These are phyloP conservation scores for Murina feae DNA, from an alignment of 2,113 vertebrate species.

Conservation along the genomic window DNA sequence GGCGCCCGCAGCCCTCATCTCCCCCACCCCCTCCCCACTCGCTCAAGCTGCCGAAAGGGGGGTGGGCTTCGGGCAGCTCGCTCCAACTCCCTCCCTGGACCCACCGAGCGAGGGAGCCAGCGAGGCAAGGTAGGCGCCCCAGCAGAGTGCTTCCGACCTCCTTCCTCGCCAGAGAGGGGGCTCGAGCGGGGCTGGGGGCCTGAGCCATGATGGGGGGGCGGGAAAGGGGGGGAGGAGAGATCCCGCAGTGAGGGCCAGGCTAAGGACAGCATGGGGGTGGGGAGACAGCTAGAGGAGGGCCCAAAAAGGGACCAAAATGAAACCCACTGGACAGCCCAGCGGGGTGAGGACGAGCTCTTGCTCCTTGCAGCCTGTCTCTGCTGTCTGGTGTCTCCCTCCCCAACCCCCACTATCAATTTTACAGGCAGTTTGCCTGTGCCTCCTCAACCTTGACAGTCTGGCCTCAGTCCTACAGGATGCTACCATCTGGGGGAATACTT, in stretches of 20 bases:
- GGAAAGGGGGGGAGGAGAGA: background rate
- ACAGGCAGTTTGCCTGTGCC: background rate
- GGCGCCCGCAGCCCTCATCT: slow-evolving; percentile 24
- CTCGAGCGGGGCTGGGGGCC: slow-evolving; percentile 1
- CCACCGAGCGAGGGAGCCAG: background rate
- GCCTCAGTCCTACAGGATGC: background rate
- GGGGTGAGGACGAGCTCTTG: background rate
- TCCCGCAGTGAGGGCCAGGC: slow-evolving; percentile 59
- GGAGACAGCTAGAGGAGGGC: slow-evolving; percentile 35
- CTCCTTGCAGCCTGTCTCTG: background rate
- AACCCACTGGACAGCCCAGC: background rate
- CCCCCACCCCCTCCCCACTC: background rate
- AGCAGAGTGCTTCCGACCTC: background rate
- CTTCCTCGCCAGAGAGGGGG: background rate
- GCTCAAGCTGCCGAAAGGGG: background rate
- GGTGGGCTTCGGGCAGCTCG: background rate
- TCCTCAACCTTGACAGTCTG: background rate
- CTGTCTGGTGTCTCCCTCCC: background rate
- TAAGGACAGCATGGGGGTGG: slow-evolving; percentile 55
- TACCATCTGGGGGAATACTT: background rate
- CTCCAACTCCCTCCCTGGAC: background rate
- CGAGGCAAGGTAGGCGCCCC: background rate
- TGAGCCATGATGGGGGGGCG: background rate
- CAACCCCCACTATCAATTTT: background rate
- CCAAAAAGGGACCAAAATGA: slow-evolving; percentile 32